Evolutionary conservation across 2,888 invertebrate species (phyloP), one percentile per base, ranked within the genome.

Genomic region (Drosophila kuntzei): DNA sequence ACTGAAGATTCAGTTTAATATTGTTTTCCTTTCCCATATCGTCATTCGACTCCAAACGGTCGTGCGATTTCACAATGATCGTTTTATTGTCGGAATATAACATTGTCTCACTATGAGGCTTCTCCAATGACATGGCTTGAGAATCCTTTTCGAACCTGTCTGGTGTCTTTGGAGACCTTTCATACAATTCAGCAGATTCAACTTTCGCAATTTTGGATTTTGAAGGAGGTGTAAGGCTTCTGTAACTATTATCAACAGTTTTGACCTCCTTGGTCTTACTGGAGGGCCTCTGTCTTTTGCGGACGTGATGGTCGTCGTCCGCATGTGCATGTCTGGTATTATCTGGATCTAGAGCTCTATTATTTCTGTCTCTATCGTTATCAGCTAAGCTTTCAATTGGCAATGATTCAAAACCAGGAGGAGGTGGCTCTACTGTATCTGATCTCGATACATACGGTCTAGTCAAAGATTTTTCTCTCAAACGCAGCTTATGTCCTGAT

Each of bases 391-490:
- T 69, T 16, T 73, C 77, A 49, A 72, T 71, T 58, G 77, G 79
- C 47, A 85, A 61, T 0, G 79, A 58, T 62, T 90, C 90, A 60
- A 90, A 90, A 0, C 90, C 90, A 12, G 90, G 90, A 7, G 90
- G 90, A 2, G 90, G 90, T 0, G 90, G 90, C 60, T 87, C 86
- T 34, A 81, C 29, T 7, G 70, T 64, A 18, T 86, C 85, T 46
- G 41, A 20, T 50, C 78, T 79, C 14, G 67, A 47, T 18, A 51
- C 67, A 46, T 71, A 68, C 0, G 76, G 44, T 12, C 70, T 71
- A 11, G n/a, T 12, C 34, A 64, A 2, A 1, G 71, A 63, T 39
- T 58, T 65, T 11, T 72, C 70, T 57, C 63, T 57, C 16, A 46
- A 41, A 2, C 59, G 44, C 18, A 25, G 46, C 18, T 62, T 71